phyloP scores from a whole-genome alignment of 1,140 invertebrate genomes.

The Octopus bimaculoides region DNA sequence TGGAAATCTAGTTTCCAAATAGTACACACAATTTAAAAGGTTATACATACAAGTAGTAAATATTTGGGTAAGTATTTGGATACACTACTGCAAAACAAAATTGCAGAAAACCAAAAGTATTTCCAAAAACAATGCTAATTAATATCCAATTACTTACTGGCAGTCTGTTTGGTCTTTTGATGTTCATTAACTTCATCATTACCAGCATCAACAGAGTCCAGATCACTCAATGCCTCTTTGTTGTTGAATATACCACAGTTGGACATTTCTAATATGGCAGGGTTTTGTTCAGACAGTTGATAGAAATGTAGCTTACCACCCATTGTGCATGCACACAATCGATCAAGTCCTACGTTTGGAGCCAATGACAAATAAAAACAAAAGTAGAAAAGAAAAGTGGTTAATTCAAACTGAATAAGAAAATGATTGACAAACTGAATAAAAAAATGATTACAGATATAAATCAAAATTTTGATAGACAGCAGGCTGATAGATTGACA shows the following conservation, averaged over 20 bases:
- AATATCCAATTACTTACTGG: not conserved
- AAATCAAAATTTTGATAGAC: too few relatives aligned
- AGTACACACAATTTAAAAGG: too few relatives aligned
- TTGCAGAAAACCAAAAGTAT: not conserved
- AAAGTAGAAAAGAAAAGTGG: too few relatives aligned
- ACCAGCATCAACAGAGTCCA: not conserved
- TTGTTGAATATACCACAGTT: not conserved
- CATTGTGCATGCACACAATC: constrained; percentile 77
- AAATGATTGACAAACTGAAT: too few relatives aligned
- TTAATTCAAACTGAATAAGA: too few relatives aligned
- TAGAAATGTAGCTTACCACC: constrained; percentile 80
- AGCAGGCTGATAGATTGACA: too few relatives aligned
- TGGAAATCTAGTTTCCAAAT: too few relatives aligned
- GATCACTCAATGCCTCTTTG: not conserved
- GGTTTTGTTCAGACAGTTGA: constrained; percentile 59
- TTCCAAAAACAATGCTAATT: not conserved
- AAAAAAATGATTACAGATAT: too few relatives aligned
- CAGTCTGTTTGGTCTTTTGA: not conserved
- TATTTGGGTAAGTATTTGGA: not conserved
- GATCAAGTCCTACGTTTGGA: constrained; percentile 66
- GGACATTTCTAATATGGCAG: constrained; percentile 11
- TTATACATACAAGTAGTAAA: too few relatives aligned
- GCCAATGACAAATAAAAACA: too few relatives aligned
- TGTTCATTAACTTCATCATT: not conserved
- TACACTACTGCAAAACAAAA: not conserved